A percentile compares a stretch with the other conserved stretches of the same genome.
phyloP scores from a whole-genome alignment of 2,888 invertebrate species.

The Tiphia femorata region DNA sequence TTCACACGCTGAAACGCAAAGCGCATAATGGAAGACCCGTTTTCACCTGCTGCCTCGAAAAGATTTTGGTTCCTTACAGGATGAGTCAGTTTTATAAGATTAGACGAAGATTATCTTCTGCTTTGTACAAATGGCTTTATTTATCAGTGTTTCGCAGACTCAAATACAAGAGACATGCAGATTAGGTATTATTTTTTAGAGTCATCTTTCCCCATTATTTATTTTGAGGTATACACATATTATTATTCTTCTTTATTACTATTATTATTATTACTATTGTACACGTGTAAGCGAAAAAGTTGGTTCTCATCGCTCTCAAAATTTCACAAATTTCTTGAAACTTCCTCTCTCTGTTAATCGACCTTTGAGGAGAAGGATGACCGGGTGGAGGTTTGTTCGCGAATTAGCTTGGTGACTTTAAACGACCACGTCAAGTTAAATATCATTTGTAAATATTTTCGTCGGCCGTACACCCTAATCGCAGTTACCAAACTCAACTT shows the following conservation, averaged over 20 bases:
- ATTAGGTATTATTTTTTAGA: constrained; percentile 38
- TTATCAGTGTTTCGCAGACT: constrained; percentile 50
- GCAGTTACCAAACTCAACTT: no score
- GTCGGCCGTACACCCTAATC: no score
- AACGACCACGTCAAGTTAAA: no score
- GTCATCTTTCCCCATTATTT: constrained; percentile 32
- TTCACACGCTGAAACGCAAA: not conserved
- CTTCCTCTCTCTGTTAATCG: constrained; percentile 29
- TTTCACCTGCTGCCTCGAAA: not conserved
- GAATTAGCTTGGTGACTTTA: no score
- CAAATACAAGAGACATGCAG: constrained; percentile 23
- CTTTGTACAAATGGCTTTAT: constrained; percentile 64
- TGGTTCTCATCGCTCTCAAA: constrained; percentile 24
- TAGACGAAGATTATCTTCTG: constrained; percentile 40
- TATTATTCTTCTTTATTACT: no score
- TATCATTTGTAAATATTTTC: no score
- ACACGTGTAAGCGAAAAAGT: constrained; percentile 20
- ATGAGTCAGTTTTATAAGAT: constrained; percentile 33
- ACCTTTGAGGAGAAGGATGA: constrained; percentile 10
- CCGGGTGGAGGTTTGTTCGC: no score
- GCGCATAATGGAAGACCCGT: not conserved
- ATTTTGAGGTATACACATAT: constrained; percentile 26
- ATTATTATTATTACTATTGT: constrained; percentile 27
- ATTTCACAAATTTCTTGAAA: constrained; percentile 27
- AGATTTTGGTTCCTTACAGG: constrained; percentile 26